Base-by-base conservation (phyloP, 2,888 invertebrate genomes). In the Hemistola chrysoprasaria region DNA sequence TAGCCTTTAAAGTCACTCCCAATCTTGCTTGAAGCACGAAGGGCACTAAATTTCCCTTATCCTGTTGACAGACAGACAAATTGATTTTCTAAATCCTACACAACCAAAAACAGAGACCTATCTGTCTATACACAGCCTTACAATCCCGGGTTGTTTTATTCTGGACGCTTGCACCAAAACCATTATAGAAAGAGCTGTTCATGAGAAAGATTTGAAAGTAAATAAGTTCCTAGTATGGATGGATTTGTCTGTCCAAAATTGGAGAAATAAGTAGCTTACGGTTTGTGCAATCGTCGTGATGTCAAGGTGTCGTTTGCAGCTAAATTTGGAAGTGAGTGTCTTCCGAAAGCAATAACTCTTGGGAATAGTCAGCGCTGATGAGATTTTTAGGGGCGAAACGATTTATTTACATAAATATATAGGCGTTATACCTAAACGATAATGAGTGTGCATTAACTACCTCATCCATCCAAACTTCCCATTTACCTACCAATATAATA, bases 41-140 rank as follows among this genome's bases (percentile, higher is more conserved):
- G 50, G 56, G 50, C 65, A 63, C 65, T 65, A 70, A 71, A 73
- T 71, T 66, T 73, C 62, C 67, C 66, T 65, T 65, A 70, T 62
- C 67, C 60, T 59, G 78, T 65, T 80, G 85, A 85, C 84, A 80
- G 76, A 71, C 67, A 66, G 74, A 85, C 80, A 79, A 80, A 86
- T 85, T 76, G 66, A 66, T 70, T 73, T 77, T 75, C 79, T 72
- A 68, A 75, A 74, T 71, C 66, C 61, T 61, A 58, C 56, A 43
- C 48, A 16, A 16, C 4, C 16, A 16, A 16, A 16, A 16, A 16
- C 4, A 16, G 16, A 2, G 16, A 16, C 16, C 16, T 4, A 16
- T 16, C 16, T 16, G 2, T 16, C 16, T 16, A 16, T 4, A 16
- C 16, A 4, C 16, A 4, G 3, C 16, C 16, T 16, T 16, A 16